Conservation (phyloP, 2,888 invertebrate genomes). For the Nesidiocoris tenuis region DNA sequence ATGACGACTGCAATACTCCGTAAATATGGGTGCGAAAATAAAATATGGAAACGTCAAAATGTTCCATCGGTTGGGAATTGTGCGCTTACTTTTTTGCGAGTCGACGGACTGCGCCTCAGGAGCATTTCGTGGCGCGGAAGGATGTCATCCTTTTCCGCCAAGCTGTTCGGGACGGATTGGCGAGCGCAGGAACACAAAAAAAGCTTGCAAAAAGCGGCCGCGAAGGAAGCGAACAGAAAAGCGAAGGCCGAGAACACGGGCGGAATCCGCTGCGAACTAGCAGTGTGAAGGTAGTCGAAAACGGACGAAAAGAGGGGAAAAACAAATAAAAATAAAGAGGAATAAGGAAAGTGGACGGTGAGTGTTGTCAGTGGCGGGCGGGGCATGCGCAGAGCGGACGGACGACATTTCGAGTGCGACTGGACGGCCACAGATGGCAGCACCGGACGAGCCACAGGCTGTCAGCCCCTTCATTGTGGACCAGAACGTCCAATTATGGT, state of each 20-base stretch:
- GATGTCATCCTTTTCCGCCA: constrained; percentile 29
- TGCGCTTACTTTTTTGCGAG: constrained; percentile 19
- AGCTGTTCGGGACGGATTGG: constrained; percentile 29
- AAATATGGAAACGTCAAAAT: no score
- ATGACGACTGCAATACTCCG: no score
- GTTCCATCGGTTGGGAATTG: no score
- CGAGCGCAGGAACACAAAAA: not conserved
- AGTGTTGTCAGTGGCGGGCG: not conserved
- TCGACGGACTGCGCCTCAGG: constrained; percentile 30
- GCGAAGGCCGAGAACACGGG: not conserved
- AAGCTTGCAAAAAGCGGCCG: not conserved
- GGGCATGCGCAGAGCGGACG: constrained; percentile 17
- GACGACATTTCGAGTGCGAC: not conserved
- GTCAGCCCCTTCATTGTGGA: no score
- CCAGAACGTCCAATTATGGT: no score
- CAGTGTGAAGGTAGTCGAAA: not conserved
- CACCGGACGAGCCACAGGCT: constrained; percentile 1
- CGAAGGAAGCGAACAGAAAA: constrained; percentile 3
- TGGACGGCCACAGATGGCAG: constrained; percentile 8
- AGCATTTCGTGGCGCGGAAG: constrained; percentile 2
- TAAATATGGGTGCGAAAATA: no score
- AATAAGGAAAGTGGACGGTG: constrained; percentile 3
- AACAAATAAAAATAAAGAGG: constrained; percentile 8
- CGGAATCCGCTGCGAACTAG: constrained; percentile 3
- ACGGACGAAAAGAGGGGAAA: constrained; percentile 4